These are phyloP conservation scores for Epistrophella euchroma DNA, from an alignment of 2,888 invertebrate species.

Conservation along the genomic window DNA sequence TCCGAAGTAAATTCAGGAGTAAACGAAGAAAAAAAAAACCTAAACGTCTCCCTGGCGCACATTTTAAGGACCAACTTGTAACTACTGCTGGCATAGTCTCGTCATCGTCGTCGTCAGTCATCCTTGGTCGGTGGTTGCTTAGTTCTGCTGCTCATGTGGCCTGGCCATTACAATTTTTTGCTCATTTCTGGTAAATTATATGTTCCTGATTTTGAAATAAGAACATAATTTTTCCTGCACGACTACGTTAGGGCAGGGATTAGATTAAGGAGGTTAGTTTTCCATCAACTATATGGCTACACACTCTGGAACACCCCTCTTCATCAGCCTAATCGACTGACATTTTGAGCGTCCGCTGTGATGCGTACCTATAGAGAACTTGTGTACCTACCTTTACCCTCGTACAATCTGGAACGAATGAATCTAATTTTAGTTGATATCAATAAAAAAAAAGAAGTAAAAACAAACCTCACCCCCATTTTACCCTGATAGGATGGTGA, in stretches of 20 bases:
- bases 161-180: constrained; percentile 47
- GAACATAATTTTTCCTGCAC: constrained; percentile 58
- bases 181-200: constrained; percentile 68
- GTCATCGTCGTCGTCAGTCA: neutral
- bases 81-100: constrained; percentile 37
- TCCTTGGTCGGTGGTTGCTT: constrained; percentile 23
- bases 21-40: constrained; percentile 24
- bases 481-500: neutral
- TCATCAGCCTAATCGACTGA: constrained; percentile 60
- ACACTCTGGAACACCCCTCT: neutral
- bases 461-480: constrained; percentile 13
- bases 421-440: constrained; percentile 61
- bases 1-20: constrained; percentile 45
- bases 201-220: constrained; percentile 70
- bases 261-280: constrained; percentile 14
- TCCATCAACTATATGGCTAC: neutral
- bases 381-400: neutral
- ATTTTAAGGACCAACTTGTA: constrained; percentile 63
- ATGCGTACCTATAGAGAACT: neutral
- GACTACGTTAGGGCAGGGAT: neutral
- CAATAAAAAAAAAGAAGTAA: constrained; percentile 45
- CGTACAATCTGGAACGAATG: constrained; percentile 49
- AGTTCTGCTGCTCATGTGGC: constrained; percentile 19
- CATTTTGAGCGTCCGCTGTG: constrained; percentile 43
- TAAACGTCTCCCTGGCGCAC: constrained; percentile 45